A percentile compares a stretch with the other conserved stretches of the same genome.
phyloP scores from a whole-genome alignment of 1,140 invertebrate genomes.

The Ooceraea biroi region DNA sequence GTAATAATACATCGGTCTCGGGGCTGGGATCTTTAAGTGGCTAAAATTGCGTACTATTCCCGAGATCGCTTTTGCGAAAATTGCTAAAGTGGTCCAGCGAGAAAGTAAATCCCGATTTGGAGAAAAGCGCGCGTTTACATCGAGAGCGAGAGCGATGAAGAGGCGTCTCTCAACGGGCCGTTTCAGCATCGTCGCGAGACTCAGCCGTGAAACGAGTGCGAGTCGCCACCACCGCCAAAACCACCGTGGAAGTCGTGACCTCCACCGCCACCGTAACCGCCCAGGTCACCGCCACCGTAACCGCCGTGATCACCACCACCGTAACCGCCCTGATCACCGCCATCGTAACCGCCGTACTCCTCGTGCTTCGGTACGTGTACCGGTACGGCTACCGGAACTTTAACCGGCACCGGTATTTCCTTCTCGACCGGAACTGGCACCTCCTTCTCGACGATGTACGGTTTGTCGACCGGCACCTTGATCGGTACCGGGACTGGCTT shows the following conservation, averaged over 20 bases:
- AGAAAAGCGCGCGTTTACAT: constrained; percentile 21
- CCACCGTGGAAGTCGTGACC: constrained; percentile 28
- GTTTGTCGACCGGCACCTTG: constrained; percentile 92
- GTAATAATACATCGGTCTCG: not conserved
- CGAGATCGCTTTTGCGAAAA: constrained; percentile 4
- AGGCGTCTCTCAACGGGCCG: not conserved
- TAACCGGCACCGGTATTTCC: constrained; percentile 91
- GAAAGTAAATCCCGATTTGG: constrained; percentile 6
- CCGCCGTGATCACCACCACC: constrained; percentile 13
- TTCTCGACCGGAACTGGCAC: constrained; percentile 91
- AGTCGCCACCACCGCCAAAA: constrained; percentile 21
- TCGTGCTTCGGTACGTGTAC: constrained; percentile 84
- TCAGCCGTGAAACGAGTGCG: constrained; percentile 67
- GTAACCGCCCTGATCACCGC: constrained; percentile 47
- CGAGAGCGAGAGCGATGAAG: constrained; percentile 15
- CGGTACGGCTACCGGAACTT: constrained; percentile 89
- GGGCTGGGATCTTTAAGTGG: not conserved
- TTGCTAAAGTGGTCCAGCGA: not conserved
- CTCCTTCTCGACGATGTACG: constrained; percentile 91
- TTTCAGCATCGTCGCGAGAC: not conserved
- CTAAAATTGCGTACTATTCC: constrained; percentile 16
- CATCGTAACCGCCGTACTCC: constrained; percentile 70
- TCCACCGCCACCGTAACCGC: constrained; percentile 14
- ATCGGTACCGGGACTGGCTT: constrained; percentile 92
- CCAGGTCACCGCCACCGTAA: not conserved